phyloP scores from a whole-genome alignment of 2,113 vertebrate species.

The Odocoileus hemionus region DNA sequence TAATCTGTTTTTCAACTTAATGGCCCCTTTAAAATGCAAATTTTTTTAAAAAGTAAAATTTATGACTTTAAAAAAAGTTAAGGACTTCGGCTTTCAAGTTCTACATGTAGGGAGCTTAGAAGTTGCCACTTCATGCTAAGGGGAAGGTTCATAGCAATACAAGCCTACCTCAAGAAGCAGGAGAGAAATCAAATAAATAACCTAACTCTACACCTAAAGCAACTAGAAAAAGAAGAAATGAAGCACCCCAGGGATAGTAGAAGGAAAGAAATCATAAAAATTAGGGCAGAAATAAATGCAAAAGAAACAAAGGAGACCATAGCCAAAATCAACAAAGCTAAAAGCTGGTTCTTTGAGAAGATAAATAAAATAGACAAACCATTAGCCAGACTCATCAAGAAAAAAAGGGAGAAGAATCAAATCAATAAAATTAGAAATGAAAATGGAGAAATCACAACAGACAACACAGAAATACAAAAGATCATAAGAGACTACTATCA shows the following conservation, averaged over 20 bases:
- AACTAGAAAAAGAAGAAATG: not conserved
- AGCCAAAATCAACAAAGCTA: not conserved
- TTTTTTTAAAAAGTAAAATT: not conserved
- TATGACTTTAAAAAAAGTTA: not conserved
- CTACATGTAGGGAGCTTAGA: not conserved
- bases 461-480: not conserved
- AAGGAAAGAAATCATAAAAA: not conserved
- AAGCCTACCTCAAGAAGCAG: not conserved
- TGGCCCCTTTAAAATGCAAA: not conserved
- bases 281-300: not conserved
- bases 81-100: not conserved
- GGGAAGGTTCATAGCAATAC: not conserved
- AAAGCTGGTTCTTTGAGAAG: not conserved
- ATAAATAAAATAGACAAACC: not conserved
- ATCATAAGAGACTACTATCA: not conserved
- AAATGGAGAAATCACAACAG: not conserved
- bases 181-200: not conserved
- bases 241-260: not conserved
- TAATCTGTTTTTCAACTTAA: not conserved
- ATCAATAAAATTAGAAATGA: not conserved
- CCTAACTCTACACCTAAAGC: not conserved
- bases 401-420: not conserved
- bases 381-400: not conserved
- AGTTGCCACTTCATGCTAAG: not conserved
- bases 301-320: not conserved